These are phyloP conservation scores for Microtus obscurus DNA, from an alignment of 2,797 vertebrate species.

Conservation along the genomic window DNA sequence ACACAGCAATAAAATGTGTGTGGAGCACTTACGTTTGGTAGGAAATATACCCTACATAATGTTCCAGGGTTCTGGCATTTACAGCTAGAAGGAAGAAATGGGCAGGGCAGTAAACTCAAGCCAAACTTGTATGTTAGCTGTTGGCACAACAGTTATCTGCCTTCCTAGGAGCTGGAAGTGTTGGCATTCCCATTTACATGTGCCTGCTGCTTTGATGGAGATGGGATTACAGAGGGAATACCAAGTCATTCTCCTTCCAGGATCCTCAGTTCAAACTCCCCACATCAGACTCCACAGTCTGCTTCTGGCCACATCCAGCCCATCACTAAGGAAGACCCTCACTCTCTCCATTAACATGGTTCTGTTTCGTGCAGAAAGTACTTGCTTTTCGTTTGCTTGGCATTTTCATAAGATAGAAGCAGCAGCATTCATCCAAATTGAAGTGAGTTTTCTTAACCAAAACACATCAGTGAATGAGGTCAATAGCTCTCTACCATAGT, in stretches of 20 bases:
- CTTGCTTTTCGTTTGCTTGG: neutral
- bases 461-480: neutral
- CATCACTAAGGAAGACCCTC: neutral
- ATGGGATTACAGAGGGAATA: neutral
- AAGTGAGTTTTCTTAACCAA: neutral
- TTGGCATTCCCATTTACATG: slow-evolving; percentile 51
- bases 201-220: slow-evolving; percentile 1
- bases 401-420: slow-evolving; percentile 12
- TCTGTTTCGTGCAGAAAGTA: neutral
- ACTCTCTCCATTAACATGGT: neutral
- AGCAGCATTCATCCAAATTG: neutral
- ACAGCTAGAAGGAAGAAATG: neutral
- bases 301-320: neutral
- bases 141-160: neutral
- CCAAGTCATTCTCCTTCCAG: neutral
- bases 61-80: neutral
- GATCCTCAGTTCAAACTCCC: neutral
- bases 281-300: neutral
- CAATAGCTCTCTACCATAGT: neutral
- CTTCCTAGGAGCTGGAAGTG: neutral
- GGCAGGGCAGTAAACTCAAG: neutral
- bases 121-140: neutral
- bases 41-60: neutral
- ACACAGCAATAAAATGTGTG: no score
- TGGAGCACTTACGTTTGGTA: neutral